Evolutionary conservation across 2,113 vertebrate species (phyloP).

Genomic region (Rhinoptilus africanus): DNA sequence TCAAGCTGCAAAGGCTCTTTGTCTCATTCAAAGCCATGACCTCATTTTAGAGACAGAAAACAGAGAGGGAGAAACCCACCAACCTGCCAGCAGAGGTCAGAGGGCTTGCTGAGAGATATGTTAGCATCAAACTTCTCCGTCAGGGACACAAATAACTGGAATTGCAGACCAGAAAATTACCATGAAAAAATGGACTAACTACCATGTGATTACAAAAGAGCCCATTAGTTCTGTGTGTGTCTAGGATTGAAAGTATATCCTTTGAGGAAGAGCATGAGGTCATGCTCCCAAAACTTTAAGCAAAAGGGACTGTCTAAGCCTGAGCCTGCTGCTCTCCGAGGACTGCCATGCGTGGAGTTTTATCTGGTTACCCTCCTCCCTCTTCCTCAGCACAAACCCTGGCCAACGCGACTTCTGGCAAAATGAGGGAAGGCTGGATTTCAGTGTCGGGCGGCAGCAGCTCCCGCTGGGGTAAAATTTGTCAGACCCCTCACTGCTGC

Average conservation of each 20-base stretch:
- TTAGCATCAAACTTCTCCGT: neutral
- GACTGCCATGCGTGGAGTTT: neutral
- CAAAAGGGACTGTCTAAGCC: neutral
- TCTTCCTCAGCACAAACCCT: neutral
- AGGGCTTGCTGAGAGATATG: neutral
- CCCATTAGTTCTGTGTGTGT: neutral
- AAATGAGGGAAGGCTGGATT: rapidly evolving
- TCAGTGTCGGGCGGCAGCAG: neutral
- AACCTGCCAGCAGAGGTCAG: conserved; percentile 38
- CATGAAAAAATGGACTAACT: neutral
- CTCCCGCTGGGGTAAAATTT: neutral
- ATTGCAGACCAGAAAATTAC: conserved; percentile 9
- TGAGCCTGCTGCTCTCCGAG: neutral
- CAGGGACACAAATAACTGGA: conserved; percentile 11
- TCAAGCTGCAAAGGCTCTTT: conserved; percentile 41
- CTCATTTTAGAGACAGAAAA: conserved; percentile 38
- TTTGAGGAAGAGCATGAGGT: neutral
- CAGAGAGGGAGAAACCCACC: conserved; percentile 20
- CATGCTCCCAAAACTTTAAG: neutral
- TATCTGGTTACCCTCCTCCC: neutral
- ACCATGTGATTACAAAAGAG: neutral
- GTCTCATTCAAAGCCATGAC: conserved; percentile 22
- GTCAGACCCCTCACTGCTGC: neutral
- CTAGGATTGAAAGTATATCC: neutral
- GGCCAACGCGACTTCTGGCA: neutral